These are phyloP conservation scores for Saguinus imperator DNA, from an alignment of 2,113 vertebrate genomes.

Conservation along the genomic window DNA sequence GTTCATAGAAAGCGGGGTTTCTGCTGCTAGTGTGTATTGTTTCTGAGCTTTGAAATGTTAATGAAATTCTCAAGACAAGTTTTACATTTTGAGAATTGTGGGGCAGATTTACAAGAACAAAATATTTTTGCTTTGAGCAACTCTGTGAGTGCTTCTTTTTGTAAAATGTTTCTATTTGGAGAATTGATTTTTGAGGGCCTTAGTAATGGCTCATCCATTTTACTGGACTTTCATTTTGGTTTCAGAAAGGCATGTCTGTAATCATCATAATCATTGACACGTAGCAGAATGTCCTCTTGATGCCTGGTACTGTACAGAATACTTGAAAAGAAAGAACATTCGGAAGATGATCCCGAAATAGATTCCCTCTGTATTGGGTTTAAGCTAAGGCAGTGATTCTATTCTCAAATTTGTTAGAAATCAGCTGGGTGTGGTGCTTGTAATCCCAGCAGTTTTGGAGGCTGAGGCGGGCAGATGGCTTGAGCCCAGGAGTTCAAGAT, in stretches of 20 bases:
- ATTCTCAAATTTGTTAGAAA: background rate
- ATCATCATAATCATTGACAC: background rate
- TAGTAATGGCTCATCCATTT: slow-evolving; percentile 12
- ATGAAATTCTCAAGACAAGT: slow-evolving; percentile 25
- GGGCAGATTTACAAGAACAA: slow-evolving; percentile 10
- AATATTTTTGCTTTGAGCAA: slow-evolving; percentile 49
- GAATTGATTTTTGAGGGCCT: slow-evolving; percentile 45
- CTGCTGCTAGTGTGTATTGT: background rate
- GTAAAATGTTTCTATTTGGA: slow-evolving; percentile 55
- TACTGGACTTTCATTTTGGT: slow-evolving; percentile 38
- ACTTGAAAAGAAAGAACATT: slow-evolving; percentile 34
- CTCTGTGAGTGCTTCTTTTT: slow-evolving; percentile 19
- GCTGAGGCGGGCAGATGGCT: too few species aligned
- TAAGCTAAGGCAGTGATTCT: background rate
- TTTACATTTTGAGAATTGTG: slow-evolving; percentile 18
- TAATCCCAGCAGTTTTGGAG: too few species aligned
- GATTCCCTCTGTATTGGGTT: slow-evolving; percentile 17
- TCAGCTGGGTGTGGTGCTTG: too few species aligned
- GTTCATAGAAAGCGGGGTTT: background rate
- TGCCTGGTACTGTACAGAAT: background rate
- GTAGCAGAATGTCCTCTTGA: slow-evolving; percentile 33
- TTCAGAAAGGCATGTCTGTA: slow-evolving; percentile 46
- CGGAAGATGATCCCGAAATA: background rate
- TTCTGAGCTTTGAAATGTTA: slow-evolving; percentile 40
- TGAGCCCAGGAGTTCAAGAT: too few species aligned